Evolutionary conservation across 2,113 vertebrate species (phyloP), one percentile per base, ranked within the genome.

Genomic region (Solea solea): DNA sequence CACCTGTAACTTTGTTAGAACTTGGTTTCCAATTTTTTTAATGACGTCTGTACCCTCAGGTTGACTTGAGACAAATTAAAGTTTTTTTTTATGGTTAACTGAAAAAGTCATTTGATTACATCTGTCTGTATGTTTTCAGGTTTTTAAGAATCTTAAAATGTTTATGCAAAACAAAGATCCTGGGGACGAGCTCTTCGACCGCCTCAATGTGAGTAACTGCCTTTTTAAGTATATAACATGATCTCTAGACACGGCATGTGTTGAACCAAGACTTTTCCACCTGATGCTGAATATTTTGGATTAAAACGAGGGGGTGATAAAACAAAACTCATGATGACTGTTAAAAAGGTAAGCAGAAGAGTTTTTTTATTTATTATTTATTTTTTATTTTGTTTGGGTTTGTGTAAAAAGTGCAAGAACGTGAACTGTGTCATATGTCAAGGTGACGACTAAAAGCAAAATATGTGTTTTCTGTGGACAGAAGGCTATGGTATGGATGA

Each of bases 91-190:
- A 21, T 21, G 21, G 21, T 21, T 21, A 21, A 21, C 21, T 21
- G 21, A 21, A 4, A 34, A 34, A 34, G 27, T 48, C 16, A 1
- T 12, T 45, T 65, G 13, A 44, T 57, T 2, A 8, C 14, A n/a
- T 55, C 11, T 25, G 2, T 63, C 2, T 74, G 1, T 76, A 3
- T 80, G 1, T 58, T 91, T 80, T 81, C 86, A 96, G 93, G 92
- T 95, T 79, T 95, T 95, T 90, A 95, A 94, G 92, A 95, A 86
- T 87, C 86, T 94, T 64, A 91, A 92, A 72, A 82, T 95, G 78
- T 94, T 96, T 74, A 3, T 93, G 92, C 83, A 94, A 67, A 89
- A 89, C 41, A 94, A 93, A 83, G 5, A 86, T 55, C 73, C 76
- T 53, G 93, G 91, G 80, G 93, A 93, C 27, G 94, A 95, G 50